Evolutionary conservation across 1,140 invertebrate species (phyloP), one percentile per base, ranked within the genome.

Genomic region (Megalopta genalis): DNA sequence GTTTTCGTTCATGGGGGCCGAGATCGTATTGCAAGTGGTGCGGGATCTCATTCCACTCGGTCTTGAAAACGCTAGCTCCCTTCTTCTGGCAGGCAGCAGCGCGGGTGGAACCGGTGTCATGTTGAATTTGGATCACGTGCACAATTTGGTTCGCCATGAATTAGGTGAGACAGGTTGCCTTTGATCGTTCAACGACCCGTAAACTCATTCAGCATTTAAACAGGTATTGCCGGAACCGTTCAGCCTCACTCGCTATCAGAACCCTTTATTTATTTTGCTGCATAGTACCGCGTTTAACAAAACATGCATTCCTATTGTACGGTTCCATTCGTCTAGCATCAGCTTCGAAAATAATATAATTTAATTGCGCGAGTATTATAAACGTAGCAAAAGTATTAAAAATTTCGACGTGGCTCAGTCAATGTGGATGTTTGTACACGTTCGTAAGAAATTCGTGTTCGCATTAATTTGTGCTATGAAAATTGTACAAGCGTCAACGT

Each of bases 81-180:
- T 97, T 25, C 91, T 99, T 9, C 92, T 99, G 12, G 96, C 97
- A n/a, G 97, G 97, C n/a, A 97, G 96, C 83, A 98, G 97, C 89
- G 98, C 98, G 54, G 98, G 98, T 37, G 98, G 97, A 1, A 96
- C 97, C 0, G 98, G 98, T 62, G 98, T 98, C 1, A 96, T 99
- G 94, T 91, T 99, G 8, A 98, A 99, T 88, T 91, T 98, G 63
- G 97, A 99, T 92, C 94, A 95, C 16, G 95, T 98, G 2, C 94
- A 96, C 27, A 95, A 96, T 71, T 93, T 97, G 59, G 91, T 96
- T 8, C 94, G 95, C 63, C 93, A 94, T 7, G 93, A 95, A 59
- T 92, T 94, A 32, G 88, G 90, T 89, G 71, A 57, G 81, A 25
- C 12, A n/a, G 16, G 42, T 52, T 9, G 23, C 16, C 32, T 59